phyloP scores from a whole-genome alignment of 64 coral and sea anemone species.

The Stylophora pistillata region DNA sequence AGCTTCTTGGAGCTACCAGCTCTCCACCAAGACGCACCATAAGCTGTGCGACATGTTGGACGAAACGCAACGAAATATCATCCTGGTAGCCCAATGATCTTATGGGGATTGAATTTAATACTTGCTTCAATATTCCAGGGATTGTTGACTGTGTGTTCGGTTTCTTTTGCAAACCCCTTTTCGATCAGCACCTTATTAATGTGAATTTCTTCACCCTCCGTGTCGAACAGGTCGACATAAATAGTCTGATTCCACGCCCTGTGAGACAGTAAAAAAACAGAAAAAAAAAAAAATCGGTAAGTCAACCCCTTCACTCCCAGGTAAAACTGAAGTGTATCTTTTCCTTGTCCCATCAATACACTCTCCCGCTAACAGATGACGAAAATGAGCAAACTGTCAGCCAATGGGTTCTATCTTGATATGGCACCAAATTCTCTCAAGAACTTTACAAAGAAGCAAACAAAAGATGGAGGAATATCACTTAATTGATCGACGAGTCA shows the following conservation, averaged over 20 bases:
- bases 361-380: too few species aligned
- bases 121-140: conserved; percentile 58
- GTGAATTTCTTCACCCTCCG: conserved; percentile 50
- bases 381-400: too few species aligned
- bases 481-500: too few species aligned
- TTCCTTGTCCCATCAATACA: too few species aligned
- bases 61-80: not conserved
- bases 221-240: conserved; percentile 75
- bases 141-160: conserved; percentile 13
- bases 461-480: too few species aligned
- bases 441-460: too few species aligned
- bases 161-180: conserved; percentile 57
- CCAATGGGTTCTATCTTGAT: too few species aligned
- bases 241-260: conserved; percentile 84
- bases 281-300: not conserved
- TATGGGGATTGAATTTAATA: not conserved
- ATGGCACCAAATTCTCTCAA: too few species aligned
- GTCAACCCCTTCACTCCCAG: not conserved
- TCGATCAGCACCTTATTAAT: conserved; percentile 80
- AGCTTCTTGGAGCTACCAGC: not conserved
- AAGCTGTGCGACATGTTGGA: too few species aligned
- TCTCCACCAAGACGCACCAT: too few species aligned
- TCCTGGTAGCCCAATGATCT: conserved; percentile 39
- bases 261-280: not conserved
- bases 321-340: too few species aligned